phyloP scores from a whole-genome alignment of 2,888 invertebrate genomes.

The Maniola hyperantus region DNA sequence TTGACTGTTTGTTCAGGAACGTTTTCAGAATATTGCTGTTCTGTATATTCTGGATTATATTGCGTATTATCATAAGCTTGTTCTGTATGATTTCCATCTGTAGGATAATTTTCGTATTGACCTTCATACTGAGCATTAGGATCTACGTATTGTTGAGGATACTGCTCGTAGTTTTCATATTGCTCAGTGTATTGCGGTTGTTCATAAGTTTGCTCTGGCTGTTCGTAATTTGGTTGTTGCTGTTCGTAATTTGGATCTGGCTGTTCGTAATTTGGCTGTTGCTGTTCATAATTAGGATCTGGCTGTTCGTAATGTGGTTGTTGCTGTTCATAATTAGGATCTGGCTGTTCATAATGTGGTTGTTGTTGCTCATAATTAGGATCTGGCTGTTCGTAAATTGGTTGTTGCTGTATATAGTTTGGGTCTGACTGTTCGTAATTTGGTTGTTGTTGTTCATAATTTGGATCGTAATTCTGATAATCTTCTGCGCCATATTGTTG shows the following conservation, averaged over 20 bases:
- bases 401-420: constrained; percentile 42
- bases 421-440: constrained; percentile 46
- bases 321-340: constrained; percentile 29
- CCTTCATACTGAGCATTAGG: constrained; percentile 60
- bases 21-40: constrained; percentile 46
- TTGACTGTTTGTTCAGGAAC: constrained; percentile 36
- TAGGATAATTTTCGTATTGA: constrained; percentile 59
- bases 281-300: constrained; percentile 49
- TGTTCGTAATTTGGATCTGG: constrained; percentile 29
- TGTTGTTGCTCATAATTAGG: constrained; percentile 48
- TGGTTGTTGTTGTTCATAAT: constrained; percentile 29
- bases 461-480: constrained; percentile 38
- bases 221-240: constrained; percentile 45
- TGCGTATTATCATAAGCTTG: constrained; percentile 59
- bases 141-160: constrained; percentile 58
- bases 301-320: constrained; percentile 45
- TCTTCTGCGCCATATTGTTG: constrained; percentile 26
- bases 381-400: constrained; percentile 46
- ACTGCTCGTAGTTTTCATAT: constrained; percentile 63
- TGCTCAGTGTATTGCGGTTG: constrained; percentile 59
- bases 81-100: constrained; percentile 60
- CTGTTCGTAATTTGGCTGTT: constrained; percentile 22
- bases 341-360: constrained; percentile 20
- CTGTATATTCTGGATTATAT: constrained; percentile 50
- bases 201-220: constrained; percentile 44